Evolutionary conservation across 2,113 vertebrate species (phyloP).

Genomic region (Piprites chloris): DNA sequence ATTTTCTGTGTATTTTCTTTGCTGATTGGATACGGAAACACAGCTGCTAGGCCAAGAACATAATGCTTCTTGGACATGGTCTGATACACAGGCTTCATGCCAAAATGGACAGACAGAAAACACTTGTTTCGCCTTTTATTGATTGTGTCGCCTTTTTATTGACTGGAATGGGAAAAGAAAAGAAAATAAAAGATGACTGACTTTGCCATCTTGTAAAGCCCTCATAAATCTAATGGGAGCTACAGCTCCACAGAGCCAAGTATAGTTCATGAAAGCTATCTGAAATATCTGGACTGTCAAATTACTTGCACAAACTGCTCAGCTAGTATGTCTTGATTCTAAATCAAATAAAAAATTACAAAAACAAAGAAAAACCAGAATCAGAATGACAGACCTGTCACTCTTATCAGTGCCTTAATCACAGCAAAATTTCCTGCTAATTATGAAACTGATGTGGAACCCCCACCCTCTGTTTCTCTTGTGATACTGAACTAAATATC

Average conservation of each 20-base stretch:
- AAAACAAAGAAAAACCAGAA: not conserved
- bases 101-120: slow-evolving; percentile 23
- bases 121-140: not conserved
- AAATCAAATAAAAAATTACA: not conserved
- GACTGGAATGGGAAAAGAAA: not conserved
- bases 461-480: not conserved
- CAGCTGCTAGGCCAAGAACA: not conserved
- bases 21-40: not conserved
- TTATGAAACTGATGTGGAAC: not conserved
- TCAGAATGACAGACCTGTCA: not conserved
- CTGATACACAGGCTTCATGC: not conserved
- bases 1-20: not conserved
- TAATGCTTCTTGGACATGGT: not conserved
- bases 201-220: not conserved
- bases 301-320: not conserved
- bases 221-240: not conserved
- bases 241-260: not conserved
- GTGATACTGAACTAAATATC: not conserved
- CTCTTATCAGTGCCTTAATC: not conserved
- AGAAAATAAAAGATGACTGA: not conserved
- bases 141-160: not conserved
- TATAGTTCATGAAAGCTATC: not conserved
- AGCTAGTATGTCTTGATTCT: not conserved
- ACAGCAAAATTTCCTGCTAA: not conserved
- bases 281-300: not conserved